A percentile compares a stretch with the other conserved stretches of the same genome.
Conservation (phyloP, 2,888 invertebrate genomes). For the Lasius fuliginosus region DNA sequence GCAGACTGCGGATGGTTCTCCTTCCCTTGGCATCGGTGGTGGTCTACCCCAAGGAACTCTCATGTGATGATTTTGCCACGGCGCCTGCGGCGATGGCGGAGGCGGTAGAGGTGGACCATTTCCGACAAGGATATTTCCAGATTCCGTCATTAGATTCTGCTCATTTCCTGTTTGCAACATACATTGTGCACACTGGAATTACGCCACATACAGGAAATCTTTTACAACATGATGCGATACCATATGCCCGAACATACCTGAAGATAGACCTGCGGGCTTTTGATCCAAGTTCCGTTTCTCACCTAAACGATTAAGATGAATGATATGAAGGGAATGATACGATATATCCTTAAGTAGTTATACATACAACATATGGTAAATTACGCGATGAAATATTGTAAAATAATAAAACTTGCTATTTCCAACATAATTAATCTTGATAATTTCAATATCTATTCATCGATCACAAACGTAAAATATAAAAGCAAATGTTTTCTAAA, state of each 20-base stretch:
- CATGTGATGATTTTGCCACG: slow-evolving; percentile 82
- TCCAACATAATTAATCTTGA: slow-evolving; percentile 31
- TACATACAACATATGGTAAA: slow-evolving; percentile 62
- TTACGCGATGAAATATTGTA: slow-evolving; percentile 71
- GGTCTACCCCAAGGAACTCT: slow-evolving; percentile 82
- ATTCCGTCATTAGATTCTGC: slow-evolving; percentile 79
- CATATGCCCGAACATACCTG: slow-evolving; percentile 75
- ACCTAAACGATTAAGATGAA: slow-evolving; percentile 79
- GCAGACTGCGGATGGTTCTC: slow-evolving; percentile 74
- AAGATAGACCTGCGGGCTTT: slow-evolving; percentile 77
- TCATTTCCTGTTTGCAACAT: slow-evolving; percentile 73
- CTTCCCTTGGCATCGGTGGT: slow-evolving; percentile 80
- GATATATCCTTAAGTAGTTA: slow-evolving; percentile 45
- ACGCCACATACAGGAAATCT: neutral
- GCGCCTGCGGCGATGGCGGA: slow-evolving; percentile 75
- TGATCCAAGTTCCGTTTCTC: slow-evolving; percentile 83
- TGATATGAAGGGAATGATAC: slow-evolving; percentile 55
- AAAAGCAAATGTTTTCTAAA: slow-evolving; percentile 29
- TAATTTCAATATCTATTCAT: slow-evolving; percentile 13
- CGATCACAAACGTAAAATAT: slow-evolving; percentile 25
- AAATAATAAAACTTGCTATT: slow-evolving; percentile 2
- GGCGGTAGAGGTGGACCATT: slow-evolving; percentile 73
- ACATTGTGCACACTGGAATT: neutral
- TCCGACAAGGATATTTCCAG: slow-evolving; percentile 69
- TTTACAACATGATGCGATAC: neutral